Conservation (phyloP, 2,113 vertebrate genomes). For the Chaetorhynchus papuensis region DNA sequence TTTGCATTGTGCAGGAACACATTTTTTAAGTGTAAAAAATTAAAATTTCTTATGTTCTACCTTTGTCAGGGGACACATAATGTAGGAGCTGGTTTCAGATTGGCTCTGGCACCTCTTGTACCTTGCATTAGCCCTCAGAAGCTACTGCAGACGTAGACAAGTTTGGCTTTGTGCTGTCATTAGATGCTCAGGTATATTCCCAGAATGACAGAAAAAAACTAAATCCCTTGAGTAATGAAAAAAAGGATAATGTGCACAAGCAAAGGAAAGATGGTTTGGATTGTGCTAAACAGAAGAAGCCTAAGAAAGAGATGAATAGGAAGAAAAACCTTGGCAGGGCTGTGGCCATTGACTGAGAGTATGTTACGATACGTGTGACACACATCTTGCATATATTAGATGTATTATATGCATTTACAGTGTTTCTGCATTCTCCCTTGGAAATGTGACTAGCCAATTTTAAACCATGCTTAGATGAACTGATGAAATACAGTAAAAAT, state of each 20-base stretch:
- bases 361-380: not conserved
- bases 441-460: slow-evolving; percentile 2
- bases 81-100: not conserved
- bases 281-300: not conserved
- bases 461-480: not conserved
- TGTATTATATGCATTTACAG: not conserved
- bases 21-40: not conserved
- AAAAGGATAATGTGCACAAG: not conserved
- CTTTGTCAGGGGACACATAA: not conserved
- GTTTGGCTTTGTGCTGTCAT: not conserved
- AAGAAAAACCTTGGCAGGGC: not conserved
- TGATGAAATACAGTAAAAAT: slow-evolving; percentile 18
- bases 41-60: not conserved
- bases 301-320: not conserved
- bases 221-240: not conserved
- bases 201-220: not conserved
- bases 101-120: not conserved
- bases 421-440: not conserved
- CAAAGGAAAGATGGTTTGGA: not conserved
- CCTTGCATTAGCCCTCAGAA: not conserved
- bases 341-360: not conserved
- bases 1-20: not conserved
- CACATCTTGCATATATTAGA: not conserved
- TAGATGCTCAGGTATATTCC: not conserved
- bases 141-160: not conserved